Evolutionary conservation across 2,797 vertebrate genomes (phyloP).

Genomic region (Anguilla megastoma): DNA sequence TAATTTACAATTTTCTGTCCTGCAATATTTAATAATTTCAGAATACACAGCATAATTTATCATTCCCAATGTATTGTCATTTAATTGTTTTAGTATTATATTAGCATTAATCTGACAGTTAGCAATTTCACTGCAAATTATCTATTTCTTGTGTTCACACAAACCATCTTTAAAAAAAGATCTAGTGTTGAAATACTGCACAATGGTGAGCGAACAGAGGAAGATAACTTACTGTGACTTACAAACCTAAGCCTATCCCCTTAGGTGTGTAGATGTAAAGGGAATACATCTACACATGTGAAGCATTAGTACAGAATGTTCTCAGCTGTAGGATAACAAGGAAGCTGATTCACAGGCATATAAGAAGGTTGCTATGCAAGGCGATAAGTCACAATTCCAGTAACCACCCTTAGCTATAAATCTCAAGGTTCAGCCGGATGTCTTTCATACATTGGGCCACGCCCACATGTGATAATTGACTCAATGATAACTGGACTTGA

Average conservation of each 20-base stretch:
- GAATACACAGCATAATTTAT: too few species aligned
- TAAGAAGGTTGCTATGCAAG: background rate
- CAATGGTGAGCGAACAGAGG: background rate
- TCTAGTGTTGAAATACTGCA: background rate
- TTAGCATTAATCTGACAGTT: too few species aligned
- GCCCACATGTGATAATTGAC: background rate
- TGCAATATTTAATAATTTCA: too few species aligned
- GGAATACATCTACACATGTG: background rate
- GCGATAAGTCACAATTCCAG: background rate
- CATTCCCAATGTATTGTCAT: too few species aligned
- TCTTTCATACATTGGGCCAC: background rate
- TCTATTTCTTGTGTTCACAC: too few species aligned
- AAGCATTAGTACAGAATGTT: background rate
- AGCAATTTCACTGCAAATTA: too few species aligned
- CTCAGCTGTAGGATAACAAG: background rate
- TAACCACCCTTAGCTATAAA: background rate
- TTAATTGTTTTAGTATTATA: too few species aligned
- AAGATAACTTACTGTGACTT: background rate
- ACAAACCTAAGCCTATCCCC: background rate
- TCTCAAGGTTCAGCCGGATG: background rate
- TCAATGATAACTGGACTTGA: too few species aligned
- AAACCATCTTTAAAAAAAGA: background rate
- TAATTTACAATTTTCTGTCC: too few species aligned
- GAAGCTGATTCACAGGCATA: background rate
- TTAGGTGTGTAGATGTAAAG: background rate